Base-by-base conservation (phyloP, 2,797 vertebrate genomes). In the Linurgus olivaceus region DNA sequence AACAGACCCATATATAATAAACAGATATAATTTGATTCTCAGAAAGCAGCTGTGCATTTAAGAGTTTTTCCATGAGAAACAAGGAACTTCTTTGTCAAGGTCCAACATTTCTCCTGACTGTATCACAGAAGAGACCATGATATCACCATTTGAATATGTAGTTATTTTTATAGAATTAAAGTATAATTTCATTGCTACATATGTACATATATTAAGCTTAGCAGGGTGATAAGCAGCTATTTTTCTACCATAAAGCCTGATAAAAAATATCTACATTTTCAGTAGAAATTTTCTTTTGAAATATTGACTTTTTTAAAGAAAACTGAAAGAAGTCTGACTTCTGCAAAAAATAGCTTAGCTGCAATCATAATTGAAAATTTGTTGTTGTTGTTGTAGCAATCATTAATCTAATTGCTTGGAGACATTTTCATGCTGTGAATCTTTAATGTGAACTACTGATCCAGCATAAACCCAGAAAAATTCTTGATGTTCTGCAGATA, bases 21-120 rank as follows among this genome's bases (percentile, higher is more conserved):
- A 82, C 38, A 84, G 80, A 92, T 79, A 86, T 72, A 48, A 48
- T 44, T 70, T 52, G 25, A 52, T 93, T 94, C 94, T 93, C 82
- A 91, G 48, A 74, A 83, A 93, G 66, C 89, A 96, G 63, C 73
- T 96, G 81, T 84, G 21, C 4, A 1, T 89, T 74, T 91, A 70
- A 57, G 47, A 92, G 13, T 12, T 79, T 67, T 93, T 91, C 79
- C 74, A 61, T 73, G 50, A 91, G 29, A 91, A 59, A 58, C 40
- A 66, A 66, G 74, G 21, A n/a, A 62, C 16, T 28, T 85, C 40
- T 89, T 90, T 92, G 54, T 87, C 37, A 85, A 50, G 11, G 26
- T 35, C 31, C 45, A 93, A 17, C 3, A 71, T 62, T 93, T 94
- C 44, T 59, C 62, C 31, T 2, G 9, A 79, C 28, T 10, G 5